phyloP scores from a whole-genome alignment of 2,113 vertebrate genomes.

The Limnothrissa miodon region DNA sequence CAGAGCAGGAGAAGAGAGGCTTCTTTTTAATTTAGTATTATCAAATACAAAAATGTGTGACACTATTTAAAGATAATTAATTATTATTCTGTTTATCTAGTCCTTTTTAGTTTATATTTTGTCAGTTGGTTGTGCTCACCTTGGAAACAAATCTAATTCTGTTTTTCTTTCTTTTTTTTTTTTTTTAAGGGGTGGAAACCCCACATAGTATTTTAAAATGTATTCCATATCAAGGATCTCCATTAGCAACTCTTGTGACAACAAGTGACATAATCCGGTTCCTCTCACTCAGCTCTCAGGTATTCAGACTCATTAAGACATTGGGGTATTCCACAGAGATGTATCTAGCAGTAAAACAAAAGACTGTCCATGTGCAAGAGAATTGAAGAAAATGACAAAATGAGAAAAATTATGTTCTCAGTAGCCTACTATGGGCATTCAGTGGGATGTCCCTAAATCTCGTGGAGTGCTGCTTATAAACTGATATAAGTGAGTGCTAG shows the following conservation, averaged over 20 bases:
- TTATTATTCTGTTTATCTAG: conserved; percentile 79
- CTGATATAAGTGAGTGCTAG: conserved; percentile 18
- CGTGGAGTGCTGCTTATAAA: background rate
- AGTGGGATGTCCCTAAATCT: background rate
- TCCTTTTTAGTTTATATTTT: conserved; percentile 60
- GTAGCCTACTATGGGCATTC: background rate
- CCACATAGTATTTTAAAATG: conserved; percentile 61
- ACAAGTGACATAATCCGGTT: conserved; percentile 59
- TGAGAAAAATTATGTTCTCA: background rate
- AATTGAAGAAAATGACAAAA: conserved; percentile 9
- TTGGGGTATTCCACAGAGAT: conserved; percentile 50
- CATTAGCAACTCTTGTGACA: conserved; percentile 46
- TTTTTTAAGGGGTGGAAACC: conserved; percentile 63
- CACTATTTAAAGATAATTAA: conserved; percentile 81
- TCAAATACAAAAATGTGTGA: conserved; percentile 80
- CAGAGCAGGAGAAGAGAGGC: conserved; percentile 62
- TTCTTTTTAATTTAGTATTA: conserved; percentile 83
- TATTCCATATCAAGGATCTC: conserved; percentile 54
- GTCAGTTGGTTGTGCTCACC: conserved; percentile 76
- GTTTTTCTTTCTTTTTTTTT: conserved; percentile 45
- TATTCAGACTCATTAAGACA: conserved; percentile 67
- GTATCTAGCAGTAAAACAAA: conserved; percentile 39
- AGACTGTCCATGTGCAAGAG: conserved; percentile 33
- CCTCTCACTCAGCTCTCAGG: conserved; percentile 77
- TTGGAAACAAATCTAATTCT: conserved; percentile 55